Percentiles rank a stretch among this genome's conserved stretches.
Evolutionary conservation across 1,140 invertebrate genomes (phyloP).

Genomic region (Potamilus streckersoni): DNA sequence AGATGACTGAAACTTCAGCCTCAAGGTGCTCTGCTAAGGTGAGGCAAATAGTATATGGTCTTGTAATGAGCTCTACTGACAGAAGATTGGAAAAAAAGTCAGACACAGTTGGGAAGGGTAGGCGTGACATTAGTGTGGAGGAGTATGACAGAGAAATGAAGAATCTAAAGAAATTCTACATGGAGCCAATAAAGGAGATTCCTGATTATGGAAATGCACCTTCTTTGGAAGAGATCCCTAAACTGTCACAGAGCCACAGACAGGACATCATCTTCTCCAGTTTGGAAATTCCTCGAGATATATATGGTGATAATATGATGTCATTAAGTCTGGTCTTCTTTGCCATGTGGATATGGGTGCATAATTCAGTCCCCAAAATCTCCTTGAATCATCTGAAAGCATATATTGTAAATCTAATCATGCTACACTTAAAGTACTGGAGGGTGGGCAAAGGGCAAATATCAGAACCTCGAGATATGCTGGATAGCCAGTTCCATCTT

Average conservation of each 20-base stretch:
- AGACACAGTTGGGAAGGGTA: constrained; percentile 34
- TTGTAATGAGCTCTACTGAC: constrained; percentile 66
- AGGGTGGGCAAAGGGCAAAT: constrained; percentile 1
- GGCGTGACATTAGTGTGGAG: constrained; percentile 58
- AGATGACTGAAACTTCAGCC: constrained; percentile 73
- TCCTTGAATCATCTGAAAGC: constrained; percentile 40
- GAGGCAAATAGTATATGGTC: constrained; percentile 75
- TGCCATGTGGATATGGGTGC: constrained; percentile 77
- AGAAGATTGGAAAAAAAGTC: constrained; percentile 2
- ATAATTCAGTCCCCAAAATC: constrained; percentile 61
- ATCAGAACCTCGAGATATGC: background rate
- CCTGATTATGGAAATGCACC: constrained; percentile 46
- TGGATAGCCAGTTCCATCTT: constrained; percentile 8
- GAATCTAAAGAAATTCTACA: constrained; percentile 49
- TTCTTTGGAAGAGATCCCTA: constrained; percentile 38
- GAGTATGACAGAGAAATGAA: constrained; percentile 60
- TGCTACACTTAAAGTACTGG: constrained; percentile 39
- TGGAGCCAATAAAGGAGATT: constrained; percentile 38
- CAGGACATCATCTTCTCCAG: constrained; percentile 39
- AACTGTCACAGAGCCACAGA: constrained; percentile 22
- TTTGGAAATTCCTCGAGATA: constrained; percentile 28
- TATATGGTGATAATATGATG: constrained; percentile 24
- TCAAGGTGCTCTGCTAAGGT: constrained; percentile 75
- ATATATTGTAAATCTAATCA: constrained; percentile 47
- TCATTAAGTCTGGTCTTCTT: constrained; percentile 73